These are phyloP conservation scores for Drosophila parabipectinata DNA, from an alignment of 1,140 invertebrate genomes.

Conservation along the genomic window DNA sequence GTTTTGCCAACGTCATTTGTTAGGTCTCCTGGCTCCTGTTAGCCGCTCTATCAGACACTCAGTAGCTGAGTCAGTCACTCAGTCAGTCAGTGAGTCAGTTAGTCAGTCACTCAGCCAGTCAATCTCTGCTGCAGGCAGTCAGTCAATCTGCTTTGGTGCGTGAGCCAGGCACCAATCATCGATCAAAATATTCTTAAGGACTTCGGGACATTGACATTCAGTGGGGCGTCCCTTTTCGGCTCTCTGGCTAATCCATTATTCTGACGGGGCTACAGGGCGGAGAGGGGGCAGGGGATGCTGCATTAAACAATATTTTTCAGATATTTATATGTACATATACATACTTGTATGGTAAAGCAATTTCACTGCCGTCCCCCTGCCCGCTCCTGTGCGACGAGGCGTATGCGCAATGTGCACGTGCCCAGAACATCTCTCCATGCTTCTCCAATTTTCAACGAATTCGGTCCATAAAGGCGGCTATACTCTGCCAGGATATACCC, in stretches of 20 bases:
- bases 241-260: slow-evolving; percentile 39
- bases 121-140: slow-evolving; percentile 40
- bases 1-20: slow-evolving; percentile 67
- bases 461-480: slow-evolving; percentile 1
- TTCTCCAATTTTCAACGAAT: background rate
- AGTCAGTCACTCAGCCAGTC: slow-evolving; percentile 24
- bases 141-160: slow-evolving; percentile 51
- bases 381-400: slow-evolving; percentile 41
- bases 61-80: slow-evolving; percentile 11
- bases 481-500: slow-evolving; percentile 21
- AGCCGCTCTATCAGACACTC: slow-evolving; percentile 33
- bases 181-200: slow-evolving; percentile 52
- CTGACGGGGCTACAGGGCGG: slow-evolving; percentile 7
- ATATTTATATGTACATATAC: slow-evolving; percentile 35
- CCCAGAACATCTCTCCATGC: slow-evolving; percentile 35
- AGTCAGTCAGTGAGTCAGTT: slow-evolving; percentile 14
- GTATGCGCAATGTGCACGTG: slow-evolving; percentile 63
- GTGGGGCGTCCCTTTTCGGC: slow-evolving; percentile 17
- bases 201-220: slow-evolving; percentile 33
- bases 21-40: slow-evolving; percentile 14
- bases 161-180: slow-evolving; percentile 51
- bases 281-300: background rate
- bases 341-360: slow-evolving; percentile 36
- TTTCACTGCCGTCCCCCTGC: slow-evolving; percentile 7
- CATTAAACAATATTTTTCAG: slow-evolving; percentile 65